These are phyloP conservation scores for Columbina picui DNA, from an alignment of 2,113 vertebrate genomes.

Conservation along the genomic window DNA sequence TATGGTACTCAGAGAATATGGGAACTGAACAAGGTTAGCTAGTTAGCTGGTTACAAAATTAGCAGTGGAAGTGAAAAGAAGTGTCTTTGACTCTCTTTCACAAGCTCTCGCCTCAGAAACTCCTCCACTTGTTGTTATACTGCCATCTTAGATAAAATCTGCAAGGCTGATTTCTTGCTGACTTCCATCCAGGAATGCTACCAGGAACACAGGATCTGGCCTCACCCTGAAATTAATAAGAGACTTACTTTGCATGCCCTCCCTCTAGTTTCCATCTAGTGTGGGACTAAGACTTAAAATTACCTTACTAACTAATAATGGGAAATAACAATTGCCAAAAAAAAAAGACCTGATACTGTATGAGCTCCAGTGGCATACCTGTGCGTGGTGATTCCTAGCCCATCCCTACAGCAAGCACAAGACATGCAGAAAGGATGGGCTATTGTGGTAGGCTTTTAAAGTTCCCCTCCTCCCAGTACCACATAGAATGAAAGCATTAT, in stretches of 20 bases:
- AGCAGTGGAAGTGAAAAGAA: neutral
- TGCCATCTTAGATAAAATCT: neutral
- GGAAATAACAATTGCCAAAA: neutral
- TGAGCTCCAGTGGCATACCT: neutral
- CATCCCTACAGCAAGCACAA: neutral
- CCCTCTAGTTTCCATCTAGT: neutral
- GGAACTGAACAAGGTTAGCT: neutral
- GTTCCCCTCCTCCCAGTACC: neutral
- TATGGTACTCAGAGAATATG: neutral
- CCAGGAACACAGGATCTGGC: neutral
- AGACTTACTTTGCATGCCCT: neutral
- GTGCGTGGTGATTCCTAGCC: neutral
- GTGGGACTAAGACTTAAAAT: neutral
- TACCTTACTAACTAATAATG: neutral
- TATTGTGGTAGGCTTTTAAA: neutral
- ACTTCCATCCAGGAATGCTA: neutral
- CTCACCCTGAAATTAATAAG: neutral
- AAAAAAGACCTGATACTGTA: neutral
- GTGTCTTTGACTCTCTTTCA: neutral
- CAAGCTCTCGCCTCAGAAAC: neutral
- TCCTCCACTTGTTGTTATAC: neutral
- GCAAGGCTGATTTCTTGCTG: neutral
- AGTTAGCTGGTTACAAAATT: neutral
- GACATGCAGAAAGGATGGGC: neutral
- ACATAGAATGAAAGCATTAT: neutral